Evolutionary conservation across 2,797 vertebrate species (phyloP), one percentile per base, ranked within the genome.

Genomic region (Rhabdophis nuchalis): DNA sequence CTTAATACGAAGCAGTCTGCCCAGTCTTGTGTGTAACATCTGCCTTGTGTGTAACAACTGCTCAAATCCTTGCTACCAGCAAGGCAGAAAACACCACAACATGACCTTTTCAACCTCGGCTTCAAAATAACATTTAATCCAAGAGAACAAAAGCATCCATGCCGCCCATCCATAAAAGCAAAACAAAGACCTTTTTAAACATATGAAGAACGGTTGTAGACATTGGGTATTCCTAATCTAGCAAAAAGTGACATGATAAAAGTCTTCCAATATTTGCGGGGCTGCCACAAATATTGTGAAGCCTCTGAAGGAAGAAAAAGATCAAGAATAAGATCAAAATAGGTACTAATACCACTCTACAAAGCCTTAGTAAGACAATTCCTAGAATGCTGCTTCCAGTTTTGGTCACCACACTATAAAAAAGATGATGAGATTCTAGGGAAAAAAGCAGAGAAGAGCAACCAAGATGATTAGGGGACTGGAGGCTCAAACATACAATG

Each of bases 1-100:
- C 96, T 96, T 95, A 96, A 94, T 93, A 96, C 94, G 94, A 92
- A 96, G 96, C 96, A 95, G 96, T 95, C 96, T 97, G 95, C 94
- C 89, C 95, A 91, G 96, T 93, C 0, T 0, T 41, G 9, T 9
- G 95, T 97, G 58, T 60, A 60, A 97, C 95, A 97, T 96, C 96
- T 97, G 96, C 95, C 92, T 91, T 11, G 3, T 85, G 87, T 5
- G 1, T 57, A 90, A 89, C 91, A 13, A 27, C 68, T 4, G 41
- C 93, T 56, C 85, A 4, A 14, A 58, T 12, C 89, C 68, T 92
- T 6, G 85, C 89, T 91, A 20, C 56, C 46, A 18, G 29, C 46
- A 60, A 27, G 25, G 23, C 60, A 82, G 64, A n/a, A 82, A 77
- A 88, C 54, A 8, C 52, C 52, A 16, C 53, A 18, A 56, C 1